Base-by-base conservation (phyloP, 2,888 invertebrate species). In the Perizoma affinitatum region DNA sequence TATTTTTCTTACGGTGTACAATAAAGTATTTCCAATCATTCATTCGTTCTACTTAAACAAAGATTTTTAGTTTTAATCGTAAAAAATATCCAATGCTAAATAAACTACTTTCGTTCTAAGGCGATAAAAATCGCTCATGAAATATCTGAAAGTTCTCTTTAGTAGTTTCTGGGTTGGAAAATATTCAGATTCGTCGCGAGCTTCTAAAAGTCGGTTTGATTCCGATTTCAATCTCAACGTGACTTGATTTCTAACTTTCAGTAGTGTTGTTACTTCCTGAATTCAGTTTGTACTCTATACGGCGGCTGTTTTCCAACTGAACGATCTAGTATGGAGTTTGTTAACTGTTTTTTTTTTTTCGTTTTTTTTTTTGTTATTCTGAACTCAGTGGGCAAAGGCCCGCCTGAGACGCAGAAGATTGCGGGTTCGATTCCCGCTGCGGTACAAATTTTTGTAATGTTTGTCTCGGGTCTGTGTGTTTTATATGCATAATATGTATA, bases 161-260 rank as follows among this genome's bases (percentile, higher is more conserved):
- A 58, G 34, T 44, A 38, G 45, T 54, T 60, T 41, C 38, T 34
- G 6, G 22, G 3, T 1, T 41, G 41, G 55, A 49, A 65, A 47
- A 51, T 66, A 67, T 65, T 62, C 56, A 53, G 54, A 56, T 61
- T 62, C 49, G 50, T 53, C 35, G 59, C 55, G 55, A 67, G 63
- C 56, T 67, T 55, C 66, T 67, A 66, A 69, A 73, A 72, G 63
- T 66, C 57, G 53, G 71, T 70, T 75, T 68, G 63, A 74, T 61
- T 78, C 68, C 60, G 65, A 74, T 71, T 65, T 70, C 54, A 65
- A 69, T 71, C 65, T 65, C 40, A 67, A 76, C 76, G 77, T 77
- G 79, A 74, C 69, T 63, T 63, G 74, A 45, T 55, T 65, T 33
- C 41, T 62, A 69, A 74, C 56, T 49, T 45, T 61, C n/a, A 8